Conservation (phyloP, 1,140 invertebrate genomes). For the Lithobius niger region DNA sequence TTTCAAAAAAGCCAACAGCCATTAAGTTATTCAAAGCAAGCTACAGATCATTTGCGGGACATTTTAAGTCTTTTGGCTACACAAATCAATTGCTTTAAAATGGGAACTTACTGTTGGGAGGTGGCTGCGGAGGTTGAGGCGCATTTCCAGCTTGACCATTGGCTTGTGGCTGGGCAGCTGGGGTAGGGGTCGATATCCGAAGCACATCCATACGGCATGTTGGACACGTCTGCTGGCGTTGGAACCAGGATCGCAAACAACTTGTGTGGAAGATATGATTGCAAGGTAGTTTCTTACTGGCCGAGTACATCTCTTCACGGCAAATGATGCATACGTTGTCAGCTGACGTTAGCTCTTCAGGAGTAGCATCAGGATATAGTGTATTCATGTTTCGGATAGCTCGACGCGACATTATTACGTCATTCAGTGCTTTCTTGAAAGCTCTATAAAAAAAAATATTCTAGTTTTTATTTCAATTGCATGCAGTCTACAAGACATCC, state of each 20-base stretch:
- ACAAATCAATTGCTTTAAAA: neutral
- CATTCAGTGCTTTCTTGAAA: conserved; percentile 95
- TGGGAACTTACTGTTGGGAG: neutral
- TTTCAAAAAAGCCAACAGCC: too few species aligned
- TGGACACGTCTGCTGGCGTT: conserved; percentile 98
- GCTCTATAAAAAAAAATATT: conserved; percentile 52
- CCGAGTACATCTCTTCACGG: conserved; percentile 76
- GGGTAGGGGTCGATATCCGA: conserved; percentile 42
- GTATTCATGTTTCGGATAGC: conserved; percentile 98
- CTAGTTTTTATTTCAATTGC: too few species aligned
- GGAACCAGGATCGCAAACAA: conserved; percentile 98
- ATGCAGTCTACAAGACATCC: too few species aligned
- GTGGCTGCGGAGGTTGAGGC: neutral
- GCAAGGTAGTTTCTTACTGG: conserved; percentile 94
- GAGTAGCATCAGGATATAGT: conserved; percentile 88
- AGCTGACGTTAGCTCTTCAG: conserved; percentile 78
- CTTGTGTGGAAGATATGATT: conserved; percentile 98
- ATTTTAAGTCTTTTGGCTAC: neutral
- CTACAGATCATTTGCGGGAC: too few species aligned
- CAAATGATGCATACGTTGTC: conserved; percentile 99
- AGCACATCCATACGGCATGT: conserved; percentile 95
- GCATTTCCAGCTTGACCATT: neutral
- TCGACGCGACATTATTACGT: conserved; percentile 90
- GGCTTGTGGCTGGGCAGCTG: conserved; percentile 19
- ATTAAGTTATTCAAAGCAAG: too few species aligned